phyloP scores from a whole-genome alignment of 2,113 vertebrate species.

The western clawed frog (Xenopus tropicalis) region UCB_Xtro_10.0 CM004448.2:87506501-87507000 shows the following conservation, averaged over 20 bases:
- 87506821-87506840: not conserved
- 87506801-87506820: not conserved
- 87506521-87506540: not conserved
- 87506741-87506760: too few species aligned
- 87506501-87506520: slow-evolving; percentile 5
- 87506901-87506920: not conserved
- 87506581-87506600: not conserved
- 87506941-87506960: slow-evolving; percentile 15
- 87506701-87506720: too few species aligned
- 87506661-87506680: too few species aligned
- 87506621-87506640: slow-evolving; percentile 3
- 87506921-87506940: not conserved
- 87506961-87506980: slow-evolving; percentile 14
- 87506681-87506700: not conserved
- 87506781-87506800: slow-evolving; percentile 9
- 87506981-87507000: not conserved
- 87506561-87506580: not conserved
- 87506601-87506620: not conserved
- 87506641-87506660: slow-evolving; percentile 6
- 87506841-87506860: not conserved
- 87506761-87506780: not conserved
- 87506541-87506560: not conserved
- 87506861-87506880: slow-evolving; percentile 3
- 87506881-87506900: not conserved
- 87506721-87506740: too few species aligned